Evolutionary conservation across 2,888 invertebrate species (phyloP), one percentile per base, ranked within the genome.

Genomic region (Eugnorisma glareosa): DNA sequence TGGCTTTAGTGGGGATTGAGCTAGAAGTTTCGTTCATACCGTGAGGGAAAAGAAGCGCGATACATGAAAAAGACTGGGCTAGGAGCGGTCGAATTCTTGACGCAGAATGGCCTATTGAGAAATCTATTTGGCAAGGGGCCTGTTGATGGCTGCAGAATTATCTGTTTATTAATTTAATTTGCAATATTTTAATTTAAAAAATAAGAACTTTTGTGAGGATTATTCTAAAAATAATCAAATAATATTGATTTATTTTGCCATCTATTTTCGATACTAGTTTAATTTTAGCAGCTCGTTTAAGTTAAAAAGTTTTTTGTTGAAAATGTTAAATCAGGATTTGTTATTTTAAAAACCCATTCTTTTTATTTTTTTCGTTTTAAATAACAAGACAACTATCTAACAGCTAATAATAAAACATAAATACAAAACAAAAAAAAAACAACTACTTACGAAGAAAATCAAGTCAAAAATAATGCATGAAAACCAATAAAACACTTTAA

Each of bases 1-100:
- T 66, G 83, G 59, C 67, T 74, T 71, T 73, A 86, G 83, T 74
- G 83, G 83, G 83, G 83, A 73, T 84, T 73, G 24, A 6, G 13
- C 43, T 48, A 1, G 10, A 3, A 68, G 54, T 43, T 83, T 69
- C 48, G 83, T 31, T 67, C 15, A n/a, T 31, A 21, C 69, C 28
- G 59, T 57, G 78, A 51, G 28, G 8, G 57, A 66, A 78, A 66
- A 81, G 84, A 84, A 72, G 51, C 79, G 21, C 51, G 67, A 31
- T 71, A 43, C 11, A 15, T 57, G 48, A 48, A 71, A 83, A 81
- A 57, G 78, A 48, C 40, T 57, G 0, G 40, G 31, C 28, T 31
- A 21, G 13, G 13, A 57, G 28, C 31, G 35, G 40, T 21, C 28
- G 37, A n/a, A 18, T 76, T 35, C 15, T 24, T 5, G 13, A 18